These are phyloP conservation scores for Sceliomorpha sp. DNA, from an alignment of 2,888 invertebrate species.

Conservation along the genomic window DNA sequence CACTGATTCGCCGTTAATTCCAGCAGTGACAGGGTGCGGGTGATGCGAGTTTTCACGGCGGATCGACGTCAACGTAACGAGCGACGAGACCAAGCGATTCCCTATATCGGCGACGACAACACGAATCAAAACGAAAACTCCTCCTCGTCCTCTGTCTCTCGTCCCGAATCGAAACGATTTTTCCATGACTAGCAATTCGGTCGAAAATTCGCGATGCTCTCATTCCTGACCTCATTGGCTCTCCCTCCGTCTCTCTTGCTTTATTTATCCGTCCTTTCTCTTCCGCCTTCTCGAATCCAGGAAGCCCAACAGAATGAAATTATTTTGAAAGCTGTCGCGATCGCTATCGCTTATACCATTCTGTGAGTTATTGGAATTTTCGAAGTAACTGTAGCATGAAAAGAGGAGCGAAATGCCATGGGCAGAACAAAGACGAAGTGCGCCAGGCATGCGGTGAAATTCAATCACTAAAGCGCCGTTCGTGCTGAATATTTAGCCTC, in stretches of 20 bases:
- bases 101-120: slow-evolving; percentile 64
- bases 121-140: slow-evolving; percentile 61
- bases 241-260: slow-evolving; percentile 10
- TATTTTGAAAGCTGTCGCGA: slow-evolving; percentile 64
- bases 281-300: slow-evolving; percentile 24
- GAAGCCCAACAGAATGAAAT: slow-evolving; percentile 59
- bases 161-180: slow-evolving; percentile 11
- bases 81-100: slow-evolving; percentile 34
- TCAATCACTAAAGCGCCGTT: slow-evolving; percentile 12
- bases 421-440: slow-evolving; percentile 16
- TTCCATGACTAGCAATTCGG: slow-evolving; percentile 45
- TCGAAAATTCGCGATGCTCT: slow-evolving; percentile 9
- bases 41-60: slow-evolving; percentile 17
- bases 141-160: slow-evolving; percentile 20
- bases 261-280: slow-evolving; percentile 8
- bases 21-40: slow-evolving; percentile 47
- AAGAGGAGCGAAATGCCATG: slow-evolving; percentile 28
- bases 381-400: slow-evolving; percentile 20
- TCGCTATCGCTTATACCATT: slow-evolving; percentile 58
- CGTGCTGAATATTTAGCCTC: slow-evolving; percentile 11
- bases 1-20: slow-evolving; percentile 68
- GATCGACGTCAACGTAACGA: slow-evolving; percentile 68
- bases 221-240: slow-evolving; percentile 5
- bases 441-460: slow-evolving; percentile 12
- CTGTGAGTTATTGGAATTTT: slow-evolving; percentile 50